Evolutionary conservation across 2,113 vertebrate species (phyloP), one percentile per base, ranked within the genome.

Genomic region (Cheirogaleus medius): DNA sequence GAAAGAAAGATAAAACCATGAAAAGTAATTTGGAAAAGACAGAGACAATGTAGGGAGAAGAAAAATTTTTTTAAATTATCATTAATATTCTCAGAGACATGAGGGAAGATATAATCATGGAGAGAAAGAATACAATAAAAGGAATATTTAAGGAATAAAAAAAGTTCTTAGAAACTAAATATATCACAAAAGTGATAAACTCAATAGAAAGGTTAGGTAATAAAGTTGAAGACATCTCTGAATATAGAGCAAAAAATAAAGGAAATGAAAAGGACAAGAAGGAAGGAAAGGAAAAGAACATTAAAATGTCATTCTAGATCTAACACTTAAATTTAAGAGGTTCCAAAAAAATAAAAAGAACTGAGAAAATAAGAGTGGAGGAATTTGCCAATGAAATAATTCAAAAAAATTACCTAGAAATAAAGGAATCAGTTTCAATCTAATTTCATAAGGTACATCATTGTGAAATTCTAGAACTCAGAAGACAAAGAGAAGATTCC

Each of bases 61-160:
- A 74, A 74, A 63, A 49, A 74, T 34, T 37, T n/a, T 85, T 90
- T 95, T 1, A 78, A 95, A 90, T 91, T 66, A 27, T 76, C 25
- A 54, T 71, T 71, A 52, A 77, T 83, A 94, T 60, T 91, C n/a
- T 82, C 49, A 94, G 83, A 92, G 44, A 73, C 27, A 74, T 44
- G 66, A 85, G 23, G 60, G n/a, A 89, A 77, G 32, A n/a, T 91
- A 73, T 94, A 76, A 44, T 87, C 10, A 64, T 63, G 34, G 92
- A 78, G 58, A 34, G 49, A 84, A 25, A 74, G 25, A 88, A 52
- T 4, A 47, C 13, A 60, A 47, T 85, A 63, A 81, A 39, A 66
- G 10, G 25, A 91, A 39, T 47, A 90, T 64, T 93, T 96, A 66
- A 64, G 12, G 32, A 44, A 68, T 42, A 73, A 71, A 90, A 90